phyloP scores from a whole-genome alignment of 2,113 vertebrate species.

The Peromyscus maniculatus region DNA sequence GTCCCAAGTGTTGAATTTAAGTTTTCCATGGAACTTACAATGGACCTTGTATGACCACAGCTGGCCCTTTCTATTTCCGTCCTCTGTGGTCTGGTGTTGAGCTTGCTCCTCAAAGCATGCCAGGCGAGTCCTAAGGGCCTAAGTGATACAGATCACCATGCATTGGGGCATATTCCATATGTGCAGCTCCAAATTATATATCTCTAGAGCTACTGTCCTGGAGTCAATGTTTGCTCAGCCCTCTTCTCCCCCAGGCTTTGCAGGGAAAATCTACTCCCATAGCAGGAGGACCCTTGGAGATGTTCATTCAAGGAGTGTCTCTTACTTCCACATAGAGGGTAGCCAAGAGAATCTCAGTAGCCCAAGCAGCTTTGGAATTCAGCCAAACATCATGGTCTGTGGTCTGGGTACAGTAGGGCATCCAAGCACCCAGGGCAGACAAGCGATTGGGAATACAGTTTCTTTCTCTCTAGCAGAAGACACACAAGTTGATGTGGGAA shows the following conservation, averaged over 20 bases:
- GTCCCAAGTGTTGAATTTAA: rapidly evolving
- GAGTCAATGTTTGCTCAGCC: background rate
- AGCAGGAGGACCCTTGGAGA: background rate
- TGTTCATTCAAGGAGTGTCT: background rate
- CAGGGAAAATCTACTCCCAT: background rate
- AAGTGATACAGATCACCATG: rapidly evolving
- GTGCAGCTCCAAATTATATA: too few species aligned
- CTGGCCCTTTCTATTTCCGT: background rate
- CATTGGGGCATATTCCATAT: too few species aligned
- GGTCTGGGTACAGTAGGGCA: rapidly evolving
- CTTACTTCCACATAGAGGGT: background rate
- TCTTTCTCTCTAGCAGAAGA: background rate
- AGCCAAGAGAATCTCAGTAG: too few species aligned
- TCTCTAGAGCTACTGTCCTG: background rate
- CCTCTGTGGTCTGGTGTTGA: background rate
- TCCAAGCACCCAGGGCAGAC: background rate
- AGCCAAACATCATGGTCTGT: background rate
- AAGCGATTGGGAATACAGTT: background rate
- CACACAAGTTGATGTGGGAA: too few species aligned
- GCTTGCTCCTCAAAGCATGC: background rate
- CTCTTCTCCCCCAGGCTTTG: background rate
- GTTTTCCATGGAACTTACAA: rapidly evolving
- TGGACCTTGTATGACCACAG: rapidly evolving
- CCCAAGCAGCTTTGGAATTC: too few species aligned
- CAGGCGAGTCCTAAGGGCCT: background rate